Base-by-base conservation (phyloP, 2,888 invertebrate genomes). In the Punctoribates punctum region DNA sequence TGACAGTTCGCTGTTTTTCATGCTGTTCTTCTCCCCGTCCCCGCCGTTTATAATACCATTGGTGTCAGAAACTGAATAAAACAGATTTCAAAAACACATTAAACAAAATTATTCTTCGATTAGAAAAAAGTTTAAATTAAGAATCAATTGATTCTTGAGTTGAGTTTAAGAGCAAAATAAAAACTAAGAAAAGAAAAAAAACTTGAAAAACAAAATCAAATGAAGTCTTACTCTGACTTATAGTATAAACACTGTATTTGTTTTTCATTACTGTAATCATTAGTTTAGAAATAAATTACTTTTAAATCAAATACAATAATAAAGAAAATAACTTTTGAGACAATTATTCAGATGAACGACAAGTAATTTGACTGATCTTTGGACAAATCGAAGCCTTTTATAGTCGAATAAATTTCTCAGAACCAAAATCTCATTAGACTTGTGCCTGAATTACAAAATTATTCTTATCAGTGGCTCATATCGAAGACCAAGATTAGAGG, bases 161-260 rank as follows among this genome's bases (percentile, higher is more conserved):
- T 9, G 42, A 42, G 42, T 42, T 13, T 42, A 20, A 54, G 23
- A 20, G 3, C 4, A n/a, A 54, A 48, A 11, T 17, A 9, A 48
- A 48, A 48, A 4, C 6, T 54, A 23, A 15, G n/a, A n/a, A 29
- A 27, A 27, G 27, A 60, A 60, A 27, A 17, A 1, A 60, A 60
- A 25, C 25, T n/a, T 8, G 25, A 57, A 8, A 60, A 60, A 60
- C 13, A 60, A 27, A 60, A 17, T 57, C 57, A 23, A 57, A 23
- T 11, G 17, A 60, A 60, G 15, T 27, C 60, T 60, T 60, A 60
- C 60, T 11, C 9, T 27, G 27, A 60, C 29, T 60, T 29, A 60
- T 60, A 17, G 60, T 60, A 60, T 29, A 60, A 60, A 60, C 29
- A 29, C 60, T 60, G 60, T 60, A 60, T 60, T 60, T 60, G 15